Base-by-base conservation (phyloP, 1,140 invertebrate species). In the Sarcophaga bullata region DNA sequence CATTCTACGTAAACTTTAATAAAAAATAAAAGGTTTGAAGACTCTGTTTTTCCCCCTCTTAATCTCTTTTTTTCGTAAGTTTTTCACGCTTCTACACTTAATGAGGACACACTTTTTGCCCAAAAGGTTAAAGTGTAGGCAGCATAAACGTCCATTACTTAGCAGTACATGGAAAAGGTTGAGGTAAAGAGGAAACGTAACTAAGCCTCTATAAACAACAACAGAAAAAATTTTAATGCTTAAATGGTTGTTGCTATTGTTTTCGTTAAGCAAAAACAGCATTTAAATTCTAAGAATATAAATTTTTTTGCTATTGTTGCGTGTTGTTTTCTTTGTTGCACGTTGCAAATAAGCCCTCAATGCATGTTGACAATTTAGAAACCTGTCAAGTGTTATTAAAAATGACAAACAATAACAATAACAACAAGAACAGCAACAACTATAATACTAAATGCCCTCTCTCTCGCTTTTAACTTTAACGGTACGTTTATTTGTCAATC, bases 331-430 rank as follows among this genome's bases (percentile, higher is more conserved):
- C 46, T 76, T 49, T 58, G 11, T 68, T 68, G 10, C 15, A 19
- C 62, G 17, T 50, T 50, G 62, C 37, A 78, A 78, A 78, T 78
- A 50, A 78, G 49, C 50, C 17, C 17, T 78, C 50, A 62, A 58
- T 80, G 25, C 25, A 37, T 80, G 52, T 76, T 82, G 82, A 78
- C 62, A 62, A 78, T 81, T 83, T 80, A 78, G 82, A 83, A 83
- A 72, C 82, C 82, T 81, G 80, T 83, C 80, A 83, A 83, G 82
- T 83, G 82, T 81, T 80, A 81, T 83, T 81, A 81, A 81, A 83
- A 81, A 50, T 80, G 81, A 68, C 82, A 81, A n/a, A 68, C 52
- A 48, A 49, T 50, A 48, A 46, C 68, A 19, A 62, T 75, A 13
- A 81, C 47, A 58, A n/a, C n/a, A n/a, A n/a, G 1, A 37, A 37